A percentile compares a stretch with the other conserved stretches of the same genome.
These are phyloP conservation scores for Cervus canadensis DNA, from an alignment of 2,113 vertebrate genomes.

Conservation along the genomic window DNA sequence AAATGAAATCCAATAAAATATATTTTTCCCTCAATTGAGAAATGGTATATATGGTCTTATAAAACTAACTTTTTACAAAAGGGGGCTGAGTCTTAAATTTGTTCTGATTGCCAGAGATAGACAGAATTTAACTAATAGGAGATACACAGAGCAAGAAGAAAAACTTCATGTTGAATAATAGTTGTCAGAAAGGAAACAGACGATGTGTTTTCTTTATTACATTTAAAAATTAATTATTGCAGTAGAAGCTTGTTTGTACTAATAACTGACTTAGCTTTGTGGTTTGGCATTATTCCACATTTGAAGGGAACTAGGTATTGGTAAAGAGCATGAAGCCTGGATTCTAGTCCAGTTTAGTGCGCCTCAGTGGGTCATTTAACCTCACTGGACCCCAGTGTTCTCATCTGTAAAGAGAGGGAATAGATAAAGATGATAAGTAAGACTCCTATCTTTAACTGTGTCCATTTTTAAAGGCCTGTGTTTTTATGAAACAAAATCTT, in stretches of 20 bases:
- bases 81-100: neutral
- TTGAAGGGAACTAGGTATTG: neutral
- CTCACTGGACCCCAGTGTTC: neutral
- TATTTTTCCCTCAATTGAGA: slow-evolving; percentile 14
- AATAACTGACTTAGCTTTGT: neutral
- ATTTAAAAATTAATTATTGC: slow-evolving; percentile 49
- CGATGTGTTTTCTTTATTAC: slow-evolving; percentile 49
- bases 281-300: neutral
- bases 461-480: neutral
- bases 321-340: neutral
- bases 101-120: slow-evolving; percentile 40
- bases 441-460: neutral
- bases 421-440: neutral
- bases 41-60: neutral
- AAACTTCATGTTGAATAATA: slow-evolving; percentile 34
- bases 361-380: neutral
- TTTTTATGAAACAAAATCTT: slow-evolving; percentile 28
- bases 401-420: neutral
- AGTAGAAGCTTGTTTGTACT: slow-evolving; percentile 9
- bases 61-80: neutral
- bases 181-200: slow-evolving; percentile 46
- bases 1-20: neutral
- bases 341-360: neutral
- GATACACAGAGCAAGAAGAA: neutral
- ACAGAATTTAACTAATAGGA: slow-evolving; percentile 13